Conservation (phyloP, 1,140 invertebrate genomes). For the Drosophila nebulosa region DNA sequence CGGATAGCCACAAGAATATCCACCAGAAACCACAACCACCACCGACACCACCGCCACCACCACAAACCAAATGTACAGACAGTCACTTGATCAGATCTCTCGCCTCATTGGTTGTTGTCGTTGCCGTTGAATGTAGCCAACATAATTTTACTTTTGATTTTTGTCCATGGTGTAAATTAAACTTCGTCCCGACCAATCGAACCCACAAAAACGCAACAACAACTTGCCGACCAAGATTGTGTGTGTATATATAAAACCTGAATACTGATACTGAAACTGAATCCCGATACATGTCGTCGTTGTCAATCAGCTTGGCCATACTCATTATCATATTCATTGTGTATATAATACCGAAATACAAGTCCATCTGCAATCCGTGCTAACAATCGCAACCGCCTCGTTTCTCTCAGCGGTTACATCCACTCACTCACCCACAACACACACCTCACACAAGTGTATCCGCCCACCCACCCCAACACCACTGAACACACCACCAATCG, state of each 20-base stretch:
- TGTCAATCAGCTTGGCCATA: slow-evolving; percentile 32
- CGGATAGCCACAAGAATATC: slow-evolving; percentile 32
- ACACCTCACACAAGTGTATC: slow-evolving; percentile 4
- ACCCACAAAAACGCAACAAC: slow-evolving; percentile 1
- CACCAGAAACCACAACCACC: slow-evolving; percentile 35
- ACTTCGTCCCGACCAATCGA: slow-evolving; percentile 2
- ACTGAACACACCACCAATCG: neutral
- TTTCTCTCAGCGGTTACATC: slow-evolving; percentile 15
- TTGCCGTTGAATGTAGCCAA: slow-evolving; percentile 43
- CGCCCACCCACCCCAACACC: slow-evolving; percentile 2
- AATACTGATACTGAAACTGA: slow-evolving; percentile 12
- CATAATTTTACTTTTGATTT: slow-evolving; percentile 27
- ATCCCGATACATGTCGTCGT: slow-evolving; percentile 53
- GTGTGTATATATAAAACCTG: slow-evolving; percentile 35
- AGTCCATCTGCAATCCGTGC: slow-evolving; percentile 40
- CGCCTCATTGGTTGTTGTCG: slow-evolving; percentile 63
- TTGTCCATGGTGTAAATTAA: slow-evolving; percentile 40
- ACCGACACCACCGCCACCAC: no score
- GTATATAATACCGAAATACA: slow-evolving; percentile 57
- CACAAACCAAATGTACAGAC: slow-evolving; percentile 63
- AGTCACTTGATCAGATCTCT: slow-evolving; percentile 50
- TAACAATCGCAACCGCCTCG: slow-evolving; percentile 54
- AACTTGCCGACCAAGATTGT: slow-evolving; percentile 71
- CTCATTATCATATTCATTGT: slow-evolving; percentile 26
- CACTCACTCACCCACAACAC: slow-evolving; percentile 7